Evolutionary conservation across 2,888 invertebrate species (phyloP).

Genomic region (Amphiduros pacificus): DNA sequence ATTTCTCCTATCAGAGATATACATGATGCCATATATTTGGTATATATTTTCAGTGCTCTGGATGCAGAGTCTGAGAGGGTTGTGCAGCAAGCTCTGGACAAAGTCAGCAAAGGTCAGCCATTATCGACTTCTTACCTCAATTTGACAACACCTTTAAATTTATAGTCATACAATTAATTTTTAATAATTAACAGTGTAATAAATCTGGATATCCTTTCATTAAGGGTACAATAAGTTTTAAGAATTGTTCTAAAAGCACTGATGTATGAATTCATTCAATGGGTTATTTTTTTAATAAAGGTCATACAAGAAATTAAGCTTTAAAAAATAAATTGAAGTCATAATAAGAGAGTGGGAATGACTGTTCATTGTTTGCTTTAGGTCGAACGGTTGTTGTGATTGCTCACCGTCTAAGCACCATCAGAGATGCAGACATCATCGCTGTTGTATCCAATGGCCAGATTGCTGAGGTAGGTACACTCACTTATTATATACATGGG

Average conservation of each 20-base stretch:
- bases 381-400: slow-evolving; percentile 91
- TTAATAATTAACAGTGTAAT: too few relatives aligned
- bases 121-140: too few relatives aligned
- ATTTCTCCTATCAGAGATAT: too few relatives aligned
- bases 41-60: slow-evolving; percentile 78
- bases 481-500: too few relatives aligned
- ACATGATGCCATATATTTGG: too few relatives aligned
- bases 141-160: too few relatives aligned
- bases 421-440: slow-evolving; percentile 87
- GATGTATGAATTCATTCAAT: too few relatives aligned
- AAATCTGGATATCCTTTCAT: too few relatives aligned
- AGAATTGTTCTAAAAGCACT: too few relatives aligned
- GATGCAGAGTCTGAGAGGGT: slow-evolving; percentile 90
- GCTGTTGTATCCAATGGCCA: slow-evolving; percentile 83
- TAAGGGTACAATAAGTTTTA: too few relatives aligned
- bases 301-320: background rate
- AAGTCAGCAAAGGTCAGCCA: slow-evolving; percentile 72
- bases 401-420: slow-evolving; percentile 89
- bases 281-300: background rate
- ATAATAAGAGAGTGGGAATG: background rate
- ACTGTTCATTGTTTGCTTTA: slow-evolving; percentile 26
- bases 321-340: too few relatives aligned
- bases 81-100: slow-evolving; percentile 86
- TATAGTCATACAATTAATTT: too few relatives aligned
- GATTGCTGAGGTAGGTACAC: slow-evolving; percentile 56